Percentiles rank a stretch among this genome's conserved stretches.
Conservation (phyloP, 53 echinoderm and acorn worm species). For the Hippasteria phrygiana region DNA sequence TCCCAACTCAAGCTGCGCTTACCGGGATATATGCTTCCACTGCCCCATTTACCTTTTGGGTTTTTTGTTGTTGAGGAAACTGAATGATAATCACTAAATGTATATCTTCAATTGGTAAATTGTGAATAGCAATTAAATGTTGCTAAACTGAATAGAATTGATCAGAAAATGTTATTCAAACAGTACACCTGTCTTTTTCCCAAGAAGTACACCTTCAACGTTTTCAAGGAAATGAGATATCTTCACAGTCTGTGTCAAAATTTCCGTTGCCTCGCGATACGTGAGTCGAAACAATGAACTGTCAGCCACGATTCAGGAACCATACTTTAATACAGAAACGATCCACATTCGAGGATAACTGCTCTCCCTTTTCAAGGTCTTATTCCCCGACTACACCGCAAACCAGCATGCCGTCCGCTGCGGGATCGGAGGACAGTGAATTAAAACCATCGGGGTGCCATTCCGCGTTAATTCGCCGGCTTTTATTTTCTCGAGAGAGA, state of each 20-base stretch:
- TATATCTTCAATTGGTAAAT: too few relatives aligned
- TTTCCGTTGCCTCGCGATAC: not conserved
- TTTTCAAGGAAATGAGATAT: not conserved
- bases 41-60: too few relatives aligned
- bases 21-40: too few relatives aligned
- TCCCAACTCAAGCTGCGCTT: too few relatives aligned
- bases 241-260: not conserved
- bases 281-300: not conserved
- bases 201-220: not conserved
- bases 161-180: too few relatives aligned
- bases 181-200: not conserved
- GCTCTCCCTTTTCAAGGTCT: not conserved
- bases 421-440: not conserved
- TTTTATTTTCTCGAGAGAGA: too few relatives aligned
- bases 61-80: too few relatives aligned
- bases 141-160: too few relatives aligned
- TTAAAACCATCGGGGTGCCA: conserved; percentile 1
- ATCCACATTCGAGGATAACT: not conserved
- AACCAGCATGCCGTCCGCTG: not conserved
- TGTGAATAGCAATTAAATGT: too few relatives aligned
- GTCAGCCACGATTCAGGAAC: not conserved
- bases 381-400: not conserved
- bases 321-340: not conserved
- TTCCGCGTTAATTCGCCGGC: too few relatives aligned
- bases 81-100: too few relatives aligned